Conservation (phyloP, 1,140 invertebrate species). For the Magallana angulata region DNA sequence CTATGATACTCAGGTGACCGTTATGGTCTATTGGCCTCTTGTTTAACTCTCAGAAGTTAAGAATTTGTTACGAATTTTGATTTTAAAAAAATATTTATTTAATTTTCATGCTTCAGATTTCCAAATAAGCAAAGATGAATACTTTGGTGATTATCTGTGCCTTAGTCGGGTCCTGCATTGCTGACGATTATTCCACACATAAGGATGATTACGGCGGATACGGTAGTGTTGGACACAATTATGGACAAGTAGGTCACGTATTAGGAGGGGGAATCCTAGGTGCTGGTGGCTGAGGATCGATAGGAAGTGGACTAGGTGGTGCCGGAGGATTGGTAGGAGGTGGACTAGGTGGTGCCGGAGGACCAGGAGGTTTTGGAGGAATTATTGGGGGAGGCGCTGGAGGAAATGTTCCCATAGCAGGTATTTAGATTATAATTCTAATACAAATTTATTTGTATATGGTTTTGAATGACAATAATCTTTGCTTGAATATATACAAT, state of each 20-base stretch:
- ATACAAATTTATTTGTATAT: not conserved
- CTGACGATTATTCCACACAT: not conserved
- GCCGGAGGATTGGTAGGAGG: not conserved
- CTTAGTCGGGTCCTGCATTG: not conserved
- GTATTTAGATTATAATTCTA: not conserved
- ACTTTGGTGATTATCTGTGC: not conserved
- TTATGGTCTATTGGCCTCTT: too few relatives aligned
- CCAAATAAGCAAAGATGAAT: not conserved
- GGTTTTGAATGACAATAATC: not conserved
- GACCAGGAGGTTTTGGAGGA: not conserved
- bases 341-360: not conserved
- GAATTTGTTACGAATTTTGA: too few relatives aligned
- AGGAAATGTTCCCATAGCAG: not conserved
- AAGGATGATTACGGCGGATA: not conserved
- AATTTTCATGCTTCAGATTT: too few relatives aligned
- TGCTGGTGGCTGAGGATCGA: not conserved
- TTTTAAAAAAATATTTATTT: too few relatives aligned
- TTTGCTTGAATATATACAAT: not conserved
- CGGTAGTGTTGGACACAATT: not conserved
- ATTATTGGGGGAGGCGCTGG: not conserved
- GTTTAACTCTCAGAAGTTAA: too few relatives aligned
- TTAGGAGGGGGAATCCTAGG: not conserved
- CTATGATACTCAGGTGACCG: too few relatives aligned
- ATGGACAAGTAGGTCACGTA: not conserved
- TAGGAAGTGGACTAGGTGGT: not conserved